Conservation (phyloP, 2,888 invertebrate genomes). For the Heliconius hortense region DNA sequence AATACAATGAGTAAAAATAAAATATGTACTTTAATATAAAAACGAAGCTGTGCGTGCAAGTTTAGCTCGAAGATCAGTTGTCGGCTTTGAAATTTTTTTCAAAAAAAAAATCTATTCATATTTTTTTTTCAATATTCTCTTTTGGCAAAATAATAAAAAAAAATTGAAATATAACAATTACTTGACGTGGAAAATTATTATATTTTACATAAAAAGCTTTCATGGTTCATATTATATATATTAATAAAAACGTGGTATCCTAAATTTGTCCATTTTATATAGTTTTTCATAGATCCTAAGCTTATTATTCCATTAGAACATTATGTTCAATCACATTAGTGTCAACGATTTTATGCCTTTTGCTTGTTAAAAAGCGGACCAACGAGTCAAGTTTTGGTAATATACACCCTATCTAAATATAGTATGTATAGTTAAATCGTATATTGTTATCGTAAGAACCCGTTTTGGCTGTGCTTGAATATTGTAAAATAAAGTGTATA, state of each 20-base stretch:
- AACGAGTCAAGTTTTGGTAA: slow-evolving; percentile 73
- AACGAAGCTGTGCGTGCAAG: no score
- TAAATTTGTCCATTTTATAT: slow-evolving; percentile 40
- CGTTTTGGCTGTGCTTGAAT: slow-evolving; percentile 75
- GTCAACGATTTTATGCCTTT: slow-evolving; percentile 60
- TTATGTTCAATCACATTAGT: slow-evolving; percentile 34
- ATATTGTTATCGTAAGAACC: slow-evolving; percentile 56
- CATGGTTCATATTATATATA: slow-evolving; percentile 3
- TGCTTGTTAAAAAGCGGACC: slow-evolving; percentile 77
- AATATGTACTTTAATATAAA: neutral
- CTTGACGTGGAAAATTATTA: neutral
- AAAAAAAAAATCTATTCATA: neutral
- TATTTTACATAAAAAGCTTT: neutral
- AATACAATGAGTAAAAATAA: neutral
- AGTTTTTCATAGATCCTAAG: slow-evolving; percentile 37
- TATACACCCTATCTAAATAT: slow-evolving; percentile 64
- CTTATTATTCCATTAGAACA: slow-evolving; percentile 36
- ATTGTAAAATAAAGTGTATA: slow-evolving; percentile 53
- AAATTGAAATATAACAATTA: neutral
- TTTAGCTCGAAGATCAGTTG: no score
- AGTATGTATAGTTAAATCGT: slow-evolving; percentile 53
- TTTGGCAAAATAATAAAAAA: neutral
- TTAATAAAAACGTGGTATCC: slow-evolving; percentile 9
- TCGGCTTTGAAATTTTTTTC: neutral
- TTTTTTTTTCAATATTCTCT: neutral